Base-by-base conservation (phyloP, 2,113 vertebrate species). In the Pardalotus punctatus region DNA sequence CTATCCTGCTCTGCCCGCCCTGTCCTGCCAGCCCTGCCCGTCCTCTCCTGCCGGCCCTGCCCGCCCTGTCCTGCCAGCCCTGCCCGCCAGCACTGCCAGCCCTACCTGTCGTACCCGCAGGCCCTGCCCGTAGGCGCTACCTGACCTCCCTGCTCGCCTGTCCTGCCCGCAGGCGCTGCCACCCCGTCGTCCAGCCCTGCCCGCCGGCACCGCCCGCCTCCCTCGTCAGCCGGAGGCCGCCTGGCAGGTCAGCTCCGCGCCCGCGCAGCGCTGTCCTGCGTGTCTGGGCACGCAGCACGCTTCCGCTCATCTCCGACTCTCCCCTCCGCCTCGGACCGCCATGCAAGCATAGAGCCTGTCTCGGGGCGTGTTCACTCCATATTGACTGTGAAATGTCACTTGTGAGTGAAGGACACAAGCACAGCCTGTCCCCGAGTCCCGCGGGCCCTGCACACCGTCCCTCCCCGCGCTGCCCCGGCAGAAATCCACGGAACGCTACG, bases 281-380 rank as follows among this genome's bases (percentile, higher is more conserved):
- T 3, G 16, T 43, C 48, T 42, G 56, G 50, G 33, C 6, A 0
- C 2, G 3, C 43, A 35, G n/a, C 5, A 6, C 3, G 5, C 35
- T 43, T 36, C 27, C 9, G 25, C 29, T 33, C 45, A 10, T 82
- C 15, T 61, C 13, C 8, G 22, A 3, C 27, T 61, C 16, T 38
- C 19, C 31, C 7, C n/a, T 25, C 10, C 8, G 3, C 16, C 22
- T 38, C 86, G 28, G 72, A 16, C 23, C 4, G 27, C 9, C 38
- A 0, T 23, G 36, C 1, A 28, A 42, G 21, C 17, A 11, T 1
- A 36, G 10, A 71, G 35, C 5, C 56, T 4, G 8, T 33, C 25
- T 10, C 23, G 31, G 35, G 48, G 14, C 1, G 6, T 8, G 22
- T 31, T 51, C 72, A 14, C 43, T 17, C 36, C 42, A 6, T 20